Percentiles rank a stretch among this genome's conserved stretches.
These are phyloP conservation scores for Triplophysa dalaica DNA, from an alignment of 2,113 vertebrate species.

Conservation along the genomic window DNA sequence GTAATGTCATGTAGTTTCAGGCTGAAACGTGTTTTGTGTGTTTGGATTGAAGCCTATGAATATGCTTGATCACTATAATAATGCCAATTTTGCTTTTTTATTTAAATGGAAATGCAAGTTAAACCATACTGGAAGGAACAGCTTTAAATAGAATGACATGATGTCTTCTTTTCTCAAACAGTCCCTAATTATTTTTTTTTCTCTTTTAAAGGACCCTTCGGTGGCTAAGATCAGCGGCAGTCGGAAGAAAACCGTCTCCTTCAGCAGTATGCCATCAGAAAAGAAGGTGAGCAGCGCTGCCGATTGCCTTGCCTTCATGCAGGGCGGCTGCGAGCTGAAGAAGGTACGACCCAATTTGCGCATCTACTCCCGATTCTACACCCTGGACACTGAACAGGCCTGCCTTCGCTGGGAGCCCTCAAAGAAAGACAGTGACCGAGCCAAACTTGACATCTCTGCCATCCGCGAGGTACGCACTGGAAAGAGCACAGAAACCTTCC, in stretches of 20 bases:
- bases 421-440: slow-evolving; percentile 93
- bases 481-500: slow-evolving; percentile 96
- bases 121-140: neutral
- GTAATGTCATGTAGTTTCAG: neutral
- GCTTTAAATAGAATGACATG: neutral
- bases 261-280: slow-evolving; percentile 98
- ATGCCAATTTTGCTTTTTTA: neutral
- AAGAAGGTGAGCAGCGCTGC: slow-evolving; percentile 96
- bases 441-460: slow-evolving; percentile 87
- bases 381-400: slow-evolving; percentile 88
- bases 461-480: slow-evolving; percentile 93
- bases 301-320: slow-evolving; percentile 98
- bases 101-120: too few species aligned
- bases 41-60: neutral
- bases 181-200: slow-evolving; percentile 8
- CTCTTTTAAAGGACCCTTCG: slow-evolving; percentile 82
- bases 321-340: slow-evolving; percentile 94
- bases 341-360: slow-evolving; percentile 94
- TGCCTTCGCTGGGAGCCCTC: slow-evolving; percentile 97
- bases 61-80: neutral
- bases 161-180: neutral
- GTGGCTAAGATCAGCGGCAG: slow-evolving; percentile 86
- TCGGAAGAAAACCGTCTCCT: slow-evolving; percentile 96
- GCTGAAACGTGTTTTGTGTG: neutral
- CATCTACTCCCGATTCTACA: slow-evolving; percentile 95